Evolutionary conservation across 2,888 invertebrate species (phyloP).

Genomic region (Ormyrus nitidulus): DNA sequence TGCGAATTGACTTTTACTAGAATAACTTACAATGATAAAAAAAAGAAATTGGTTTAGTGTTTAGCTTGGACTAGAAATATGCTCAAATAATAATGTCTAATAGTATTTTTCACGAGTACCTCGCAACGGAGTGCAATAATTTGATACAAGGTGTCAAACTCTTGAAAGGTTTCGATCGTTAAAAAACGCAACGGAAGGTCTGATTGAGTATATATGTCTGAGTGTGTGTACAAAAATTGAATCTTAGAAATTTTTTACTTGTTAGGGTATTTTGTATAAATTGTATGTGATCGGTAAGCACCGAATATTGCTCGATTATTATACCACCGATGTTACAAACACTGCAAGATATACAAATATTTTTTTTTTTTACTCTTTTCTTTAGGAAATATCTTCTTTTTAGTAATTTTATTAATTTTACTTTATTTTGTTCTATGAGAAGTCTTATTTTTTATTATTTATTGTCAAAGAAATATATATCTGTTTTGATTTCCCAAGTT

Average conservation of each 20-base stretch:
- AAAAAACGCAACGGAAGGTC: conserved; percentile 20
- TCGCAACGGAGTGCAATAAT: conserved; percentile 52
- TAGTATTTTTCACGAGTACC: conserved; percentile 49
- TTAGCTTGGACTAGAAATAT: conserved; percentile 34
- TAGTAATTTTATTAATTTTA: not conserved
- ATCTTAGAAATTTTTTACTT: conserved; percentile 40
- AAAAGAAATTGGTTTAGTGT: conserved; percentile 41
- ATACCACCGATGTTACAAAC: conserved; percentile 3
- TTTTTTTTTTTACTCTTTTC: not conserved
- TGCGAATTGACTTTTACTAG: conserved; percentile 18
- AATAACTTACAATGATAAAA: conserved; percentile 19
- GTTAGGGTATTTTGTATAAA: conserved; percentile 46
- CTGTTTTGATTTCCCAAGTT: conserved; percentile 19
- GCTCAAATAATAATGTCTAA: conserved; percentile 32
- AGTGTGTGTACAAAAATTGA: conserved; percentile 28
- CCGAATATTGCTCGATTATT: conserved; percentile 10
- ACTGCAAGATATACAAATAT: not conserved
- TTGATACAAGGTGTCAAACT: conserved; percentile 37
- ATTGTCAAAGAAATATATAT: conserved; percentile 38
- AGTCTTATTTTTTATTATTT: conserved; percentile 29
- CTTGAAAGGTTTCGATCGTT: conserved; percentile 40
- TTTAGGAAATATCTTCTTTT: not conserved
- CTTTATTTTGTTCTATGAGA: not conserved
- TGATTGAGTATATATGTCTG: conserved; percentile 23
- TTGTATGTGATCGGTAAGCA: conserved; percentile 38